phyloP scores from a whole-genome alignment of 2,797 vertebrate species.

The Danio tinwini region DNA sequence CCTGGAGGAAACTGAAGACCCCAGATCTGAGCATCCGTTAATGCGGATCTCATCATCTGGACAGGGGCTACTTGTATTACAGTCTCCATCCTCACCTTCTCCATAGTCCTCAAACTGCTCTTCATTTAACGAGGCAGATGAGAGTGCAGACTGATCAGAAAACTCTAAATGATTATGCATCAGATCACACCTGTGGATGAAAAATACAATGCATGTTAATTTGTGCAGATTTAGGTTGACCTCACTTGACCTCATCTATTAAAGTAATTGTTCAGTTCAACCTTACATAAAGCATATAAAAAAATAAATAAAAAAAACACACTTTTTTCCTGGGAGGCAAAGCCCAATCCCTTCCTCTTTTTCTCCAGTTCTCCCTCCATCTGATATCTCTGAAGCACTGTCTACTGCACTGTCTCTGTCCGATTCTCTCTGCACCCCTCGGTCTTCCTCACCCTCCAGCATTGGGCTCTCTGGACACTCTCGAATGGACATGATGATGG shows the following conservation, averaged over 20 bases:
- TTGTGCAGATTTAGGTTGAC: not conserved
- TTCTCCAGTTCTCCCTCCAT: slow-evolving; percentile 76
- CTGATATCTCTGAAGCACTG: slow-evolving; percentile 84
- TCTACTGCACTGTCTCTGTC: slow-evolving; percentile 92
- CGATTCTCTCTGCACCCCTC: slow-evolving; percentile 75
- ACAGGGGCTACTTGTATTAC: slow-evolving; percentile 89
- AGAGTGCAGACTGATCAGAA: slow-evolving; percentile 90
- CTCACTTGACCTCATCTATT: not conserved
- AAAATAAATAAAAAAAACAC: slow-evolving; percentile 63
- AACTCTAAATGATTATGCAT: slow-evolving; percentile 85
- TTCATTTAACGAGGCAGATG: slow-evolving; percentile 92
- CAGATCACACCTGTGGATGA: slow-evolving; percentile 79
- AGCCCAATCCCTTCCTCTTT: slow-evolving; percentile 82
- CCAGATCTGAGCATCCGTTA: slow-evolving; percentile 91
- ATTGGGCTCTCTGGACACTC: slow-evolving; percentile 76
- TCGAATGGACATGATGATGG: slow-evolving; percentile 82
- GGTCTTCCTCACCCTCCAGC: slow-evolving; percentile 80
- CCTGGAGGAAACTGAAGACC: slow-evolving; percentile 96
- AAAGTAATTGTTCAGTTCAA: not conserved
- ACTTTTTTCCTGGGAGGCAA: slow-evolving; percentile 89
- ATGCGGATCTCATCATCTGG: slow-evolving; percentile 90
- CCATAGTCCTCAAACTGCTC: slow-evolving; percentile 99
- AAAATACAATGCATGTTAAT: not conserved
- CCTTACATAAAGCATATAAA: not conserved
- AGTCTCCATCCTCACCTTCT: slow-evolving; percentile 92